Base-by-base conservation (phyloP, 2,113 vertebrate genomes). In the Potamarius usumacintae region DNA sequence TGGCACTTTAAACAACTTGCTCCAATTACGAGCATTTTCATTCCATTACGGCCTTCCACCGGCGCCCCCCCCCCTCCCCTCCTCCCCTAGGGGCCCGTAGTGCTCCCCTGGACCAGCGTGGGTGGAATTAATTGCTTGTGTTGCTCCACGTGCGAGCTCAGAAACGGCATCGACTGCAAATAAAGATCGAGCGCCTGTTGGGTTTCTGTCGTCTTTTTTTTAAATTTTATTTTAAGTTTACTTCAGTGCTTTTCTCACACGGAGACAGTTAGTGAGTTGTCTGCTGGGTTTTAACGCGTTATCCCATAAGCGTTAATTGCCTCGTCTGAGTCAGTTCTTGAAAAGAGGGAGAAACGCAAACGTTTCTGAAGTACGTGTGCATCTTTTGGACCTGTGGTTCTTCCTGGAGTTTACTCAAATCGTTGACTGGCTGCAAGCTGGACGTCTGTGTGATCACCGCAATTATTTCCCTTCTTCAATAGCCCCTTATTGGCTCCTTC, bases 1-100 rank as follows among this genome's bases (percentile, higher is more conserved):
- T 86, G 82, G 84, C 86, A 91, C 84, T 90, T 90, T 89, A 91
- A 90, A 92, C 88, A 89, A 89, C 90, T 87, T 86, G 74, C 60
- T 86, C 89, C 90, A 92, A 90, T 90, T 91, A 90, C 69, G 76
- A 85, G 53, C 60, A 77, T 85, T 89, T 88, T 88, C 89, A 89
- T 88, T 92, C 88, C 88, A 91, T 90, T 88, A 85, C 60, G 50
- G 85, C 81, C 60, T 89, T 82, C 88, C 71, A 42, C 78, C 88
- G 60, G 81, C 86, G 48, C 65, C 55, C 55, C 53, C 42, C 42
- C 53, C 55, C 86, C 50, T 30, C 53, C 55, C 86, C 50, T 25
- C 88, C 34, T 69, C 84, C 88, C 83, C 65, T 53, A 15, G 57
- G 82, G 48, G 60, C 50, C 25, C 52, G 67, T 76, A 42, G 62